Evolutionary conservation across 2,797 vertebrate species (phyloP), one percentile per base, ranked within the genome.

Genomic region (Clarias fuscus): DNA sequence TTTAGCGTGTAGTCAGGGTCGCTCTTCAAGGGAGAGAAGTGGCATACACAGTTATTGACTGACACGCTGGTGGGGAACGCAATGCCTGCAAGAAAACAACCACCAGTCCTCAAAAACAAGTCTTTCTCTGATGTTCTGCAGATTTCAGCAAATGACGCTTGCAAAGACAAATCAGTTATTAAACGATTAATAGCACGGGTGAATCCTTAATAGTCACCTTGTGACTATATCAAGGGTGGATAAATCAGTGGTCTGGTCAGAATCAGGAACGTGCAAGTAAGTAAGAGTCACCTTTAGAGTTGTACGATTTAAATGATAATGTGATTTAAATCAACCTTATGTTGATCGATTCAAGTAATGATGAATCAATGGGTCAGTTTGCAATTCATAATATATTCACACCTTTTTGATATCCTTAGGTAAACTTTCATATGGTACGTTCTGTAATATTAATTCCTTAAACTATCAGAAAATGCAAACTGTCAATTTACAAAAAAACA

Each of bases 1-100:
- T 99, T 98, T 86, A 99, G 95, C 87, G 95, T 93, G 91, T 97
- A 95, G 85, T 99, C 97, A 68, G 97, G 95, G 93, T 99, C 98
- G 4, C 97, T 99, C 96, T 97, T 99, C 95, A 99, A 94, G 30
- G 98, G 98, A 82, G 98, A 99, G 96, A 97, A 96, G 94, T 99
- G 98, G 93, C 98, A 99, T 64, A 99, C 98, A 15, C 96, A 97
- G 96, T 99, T 99, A 95, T 99, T 99, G 67, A 99, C 97, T 0
- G 98, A 99, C 90, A 99, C 96, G 92, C 98, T 97, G 82, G 98
- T 99, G 7, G 98, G 98, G 91, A 99, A 99, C 88, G 98, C 98
- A 88, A 98, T 98, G 91, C 98, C 98, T 99, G 92, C 91, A 90
- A 93, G 86, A 93, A 91, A 93, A 91, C 88, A 89, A 89, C 70